Evolutionary conservation across 1,140 invertebrate genomes (phyloP), one percentile per base, ranked within the genome.

Genomic region (Diorhabda carinulata): DNA sequence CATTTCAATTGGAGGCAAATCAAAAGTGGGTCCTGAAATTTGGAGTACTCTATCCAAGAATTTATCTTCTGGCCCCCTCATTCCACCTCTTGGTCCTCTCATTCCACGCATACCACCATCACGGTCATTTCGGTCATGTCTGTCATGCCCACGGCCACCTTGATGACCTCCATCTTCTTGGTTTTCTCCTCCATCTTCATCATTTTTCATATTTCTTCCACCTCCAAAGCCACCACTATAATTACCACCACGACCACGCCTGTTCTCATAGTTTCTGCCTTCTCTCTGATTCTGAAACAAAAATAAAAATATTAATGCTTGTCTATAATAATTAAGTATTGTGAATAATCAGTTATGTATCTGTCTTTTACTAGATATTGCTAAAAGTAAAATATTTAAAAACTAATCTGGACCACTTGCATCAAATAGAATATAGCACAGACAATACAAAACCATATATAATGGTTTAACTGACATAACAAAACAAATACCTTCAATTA

Each of bases 51-150:
- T 86, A 69, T 91, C 87, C 8, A 61, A 43, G 41, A 76, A 64
- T 63, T 74, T 73, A 65, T 73, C 72, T 83, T 95, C 97, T 74
- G 98, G 96, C 75, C 96, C 89, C 5, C 65, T 8, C 43, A 44
- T 41, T 10, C 63, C 63, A 10, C 63, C 47, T 41, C 43, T 64
- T 44, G 41, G 41, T 43, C 61, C 61, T 62, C 61, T 43, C 44
- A 41, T 42, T 10, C 58, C 58, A 10, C 42, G 7, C n/a, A 7
- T 62, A 41, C 10, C 58, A 2, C 58, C 58, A n/a, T 10, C 6
- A 9, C 10, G n/a, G 25, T 41, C 58, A 59, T 59, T 10, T 9
- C 58, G 58, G 41, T 43, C 61, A 5, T 44, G 6, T 3, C 47
- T 6, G 9, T 62, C 61, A 10, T 10, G 8, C 10, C 41, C 42